phyloP scores from a whole-genome alignment of 2,797 vertebrate species.

The Uromys caudimaculatus region DNA sequence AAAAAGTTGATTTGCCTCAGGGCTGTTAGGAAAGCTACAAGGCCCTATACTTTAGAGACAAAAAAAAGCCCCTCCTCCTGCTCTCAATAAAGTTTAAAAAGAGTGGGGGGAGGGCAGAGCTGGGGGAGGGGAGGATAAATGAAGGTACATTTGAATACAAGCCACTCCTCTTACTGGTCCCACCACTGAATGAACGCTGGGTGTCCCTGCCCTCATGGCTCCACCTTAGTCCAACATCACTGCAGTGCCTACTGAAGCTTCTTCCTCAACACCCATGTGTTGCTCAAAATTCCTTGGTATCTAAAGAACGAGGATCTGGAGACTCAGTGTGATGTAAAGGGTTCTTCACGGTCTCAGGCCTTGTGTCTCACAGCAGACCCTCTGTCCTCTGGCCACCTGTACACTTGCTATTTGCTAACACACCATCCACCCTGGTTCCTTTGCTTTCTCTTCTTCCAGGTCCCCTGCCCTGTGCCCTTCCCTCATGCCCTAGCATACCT shows the following conservation, averaged over 20 bases:
- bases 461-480: neutral
- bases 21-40: neutral
- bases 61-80: neutral
- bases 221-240: too few relatives aligned
- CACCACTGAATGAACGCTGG: neutral
- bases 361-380: too few relatives aligned
- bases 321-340: fast-evolving
- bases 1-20: neutral
- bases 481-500: neutral
- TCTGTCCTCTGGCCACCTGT: neutral
- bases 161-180: neutral
- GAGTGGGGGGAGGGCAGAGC: too few relatives aligned
- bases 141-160: neutral
- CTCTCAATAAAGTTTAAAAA: neutral
- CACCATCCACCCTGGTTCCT: fast-evolving
- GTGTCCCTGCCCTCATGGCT: neutral
- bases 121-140: neutral
- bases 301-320: neutral
- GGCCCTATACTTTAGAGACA: neutral
- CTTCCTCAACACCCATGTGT: too few relatives aligned
- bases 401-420: neutral
- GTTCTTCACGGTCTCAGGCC: fast-evolving
- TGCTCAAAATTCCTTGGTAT: neutral
- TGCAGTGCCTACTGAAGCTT: neutral
- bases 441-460: neutral